Evolutionary conservation across 1,140 invertebrate species (phyloP).

Genomic region (Euschistus heros): DNA sequence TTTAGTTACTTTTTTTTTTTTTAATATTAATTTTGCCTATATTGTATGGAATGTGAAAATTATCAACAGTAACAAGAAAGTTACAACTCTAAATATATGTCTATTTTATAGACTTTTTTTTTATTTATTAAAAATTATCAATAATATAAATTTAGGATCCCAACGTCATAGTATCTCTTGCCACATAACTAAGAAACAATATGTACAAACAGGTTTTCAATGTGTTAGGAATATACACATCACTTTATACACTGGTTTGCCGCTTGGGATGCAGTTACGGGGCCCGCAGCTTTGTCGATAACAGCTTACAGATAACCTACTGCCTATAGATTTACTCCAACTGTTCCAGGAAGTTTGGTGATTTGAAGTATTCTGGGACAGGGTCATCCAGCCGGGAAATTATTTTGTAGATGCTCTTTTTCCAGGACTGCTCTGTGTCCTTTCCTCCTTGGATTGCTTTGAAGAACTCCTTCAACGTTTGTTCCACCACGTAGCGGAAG

Average conservation of each 20-base stretch:
- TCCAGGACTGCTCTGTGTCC: conserved; percentile 98
- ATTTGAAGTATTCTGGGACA: conserved; percentile 99
- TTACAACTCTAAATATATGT: conserved; percentile 25
- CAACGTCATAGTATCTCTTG: conserved; percentile 26
- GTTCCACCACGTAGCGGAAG: conserved; percentile 92
- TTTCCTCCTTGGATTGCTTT: conserved; percentile 90
- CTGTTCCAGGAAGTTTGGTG: conserved; percentile 97
- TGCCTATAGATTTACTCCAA: conserved; percentile 62
- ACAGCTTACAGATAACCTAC: conserved; percentile 31
- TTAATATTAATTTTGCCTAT: conserved; percentile 23
- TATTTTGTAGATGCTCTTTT: conserved; percentile 99
- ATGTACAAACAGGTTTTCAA: conserved; percentile 29
- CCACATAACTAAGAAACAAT: conserved; percentile 26
- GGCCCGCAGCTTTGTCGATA: conserved; percentile 22
- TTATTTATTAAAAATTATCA: too few species aligned
- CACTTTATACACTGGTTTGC: conserved; percentile 28
- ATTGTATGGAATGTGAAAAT: conserved; percentile 15
- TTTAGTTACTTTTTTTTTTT: conserved; percentile 22
- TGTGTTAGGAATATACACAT: conserved; percentile 26
- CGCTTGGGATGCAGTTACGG: not conserved
- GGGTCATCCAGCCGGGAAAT: conserved; percentile 97
- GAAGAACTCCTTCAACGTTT: conserved; percentile 97
- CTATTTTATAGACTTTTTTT: conserved; percentile 29
- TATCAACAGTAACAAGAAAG: conserved; percentile 21
- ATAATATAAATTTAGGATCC: conserved; percentile 19